Evolutionary conservation across 2,113 vertebrate genomes (phyloP).

Genomic region (Pseudopipra pipra): DNA sequence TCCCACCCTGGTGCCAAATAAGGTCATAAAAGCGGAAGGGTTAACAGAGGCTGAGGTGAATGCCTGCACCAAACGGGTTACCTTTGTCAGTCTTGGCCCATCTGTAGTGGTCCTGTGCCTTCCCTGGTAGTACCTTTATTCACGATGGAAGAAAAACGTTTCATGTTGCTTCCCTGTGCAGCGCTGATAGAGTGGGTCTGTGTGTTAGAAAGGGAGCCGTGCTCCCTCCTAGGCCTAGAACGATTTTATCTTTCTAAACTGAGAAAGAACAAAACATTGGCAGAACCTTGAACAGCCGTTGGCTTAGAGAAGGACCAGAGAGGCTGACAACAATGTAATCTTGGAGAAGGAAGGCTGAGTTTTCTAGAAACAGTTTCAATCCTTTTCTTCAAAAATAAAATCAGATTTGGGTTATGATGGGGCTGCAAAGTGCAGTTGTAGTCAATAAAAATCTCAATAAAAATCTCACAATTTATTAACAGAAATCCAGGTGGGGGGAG

Average conservation of each 20-base stretch:
- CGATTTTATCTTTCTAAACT: slow-evolving; percentile 69
- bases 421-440: slow-evolving; percentile 23
- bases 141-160: background rate
- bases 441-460: slow-evolving; percentile 8
- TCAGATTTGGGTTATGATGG: background rate
- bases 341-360: background rate
- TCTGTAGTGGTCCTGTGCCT: slow-evolving; percentile 28
- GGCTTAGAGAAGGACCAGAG: background rate
- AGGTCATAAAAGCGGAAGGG: slow-evolving; percentile 31
- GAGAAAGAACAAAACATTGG: slow-evolving; percentile 83
- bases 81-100: slow-evolving; percentile 38
- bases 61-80: background rate
- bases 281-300: slow-evolving; percentile 61
- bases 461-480: background rate
- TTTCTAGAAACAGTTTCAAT: background rate
- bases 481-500: background rate
- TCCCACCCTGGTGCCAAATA: background rate
- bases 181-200: slow-evolving; percentile 32
- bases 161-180: slow-evolving; percentile 33
- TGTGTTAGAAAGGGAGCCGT: slow-evolving; percentile 8
- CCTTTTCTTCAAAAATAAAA: background rate
- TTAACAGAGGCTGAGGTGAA: background rate
- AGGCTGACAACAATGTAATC: background rate
- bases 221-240: slow-evolving; percentile 53
- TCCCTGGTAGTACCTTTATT: slow-evolving; percentile 52